phyloP scores from a whole-genome alignment of 2,113 vertebrate species.

The Tonatia bakeri region DNA sequence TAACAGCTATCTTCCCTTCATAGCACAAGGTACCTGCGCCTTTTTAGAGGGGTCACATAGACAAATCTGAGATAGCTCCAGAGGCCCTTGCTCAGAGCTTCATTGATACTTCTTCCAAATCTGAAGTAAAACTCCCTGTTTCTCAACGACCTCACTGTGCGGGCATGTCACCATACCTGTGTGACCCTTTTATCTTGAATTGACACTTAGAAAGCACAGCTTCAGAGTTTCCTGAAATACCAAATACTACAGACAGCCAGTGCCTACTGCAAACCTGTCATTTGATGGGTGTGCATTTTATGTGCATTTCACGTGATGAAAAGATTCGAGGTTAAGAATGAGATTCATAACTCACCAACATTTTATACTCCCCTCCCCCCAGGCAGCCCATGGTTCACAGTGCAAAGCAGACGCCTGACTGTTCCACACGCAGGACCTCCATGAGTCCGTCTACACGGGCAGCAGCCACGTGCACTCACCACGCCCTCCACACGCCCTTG shows the following conservation, averaged over 20 bases:
- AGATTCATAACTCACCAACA: neutral
- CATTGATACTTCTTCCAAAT: conserved; percentile 65
- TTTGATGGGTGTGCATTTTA: conserved; percentile 22
- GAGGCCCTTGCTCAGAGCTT: conserved; percentile 65
- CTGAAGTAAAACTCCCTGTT: conserved; percentile 70
- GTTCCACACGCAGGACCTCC: accelerated
- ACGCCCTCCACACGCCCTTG: neutral
- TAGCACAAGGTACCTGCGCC: conserved; percentile 26
- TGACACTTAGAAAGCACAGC: conserved; percentile 67
- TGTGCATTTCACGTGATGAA: neutral
- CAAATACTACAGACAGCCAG: conserved; percentile 56
- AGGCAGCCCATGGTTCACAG: no score
- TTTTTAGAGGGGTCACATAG: conserved; percentile 57
- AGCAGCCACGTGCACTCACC: neutral
- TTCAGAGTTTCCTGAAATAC: conserved; percentile 68
- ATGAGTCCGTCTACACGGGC: accelerated
- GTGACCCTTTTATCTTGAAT: conserved; percentile 68
- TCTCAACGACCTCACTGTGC: conserved; percentile 48
- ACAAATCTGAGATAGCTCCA: conserved; percentile 70
- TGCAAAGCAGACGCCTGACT: no score
- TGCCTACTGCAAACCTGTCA: conserved; percentile 35
- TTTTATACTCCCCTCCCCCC: accelerated
- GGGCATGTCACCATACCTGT: conserved; percentile 42
- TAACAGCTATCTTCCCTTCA: conserved; percentile 59
- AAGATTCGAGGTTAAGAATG: neutral